These are phyloP conservation scores for Rutpela maculata DNA, from an alignment of 2,888 invertebrate species.

Conservation along the genomic window DNA sequence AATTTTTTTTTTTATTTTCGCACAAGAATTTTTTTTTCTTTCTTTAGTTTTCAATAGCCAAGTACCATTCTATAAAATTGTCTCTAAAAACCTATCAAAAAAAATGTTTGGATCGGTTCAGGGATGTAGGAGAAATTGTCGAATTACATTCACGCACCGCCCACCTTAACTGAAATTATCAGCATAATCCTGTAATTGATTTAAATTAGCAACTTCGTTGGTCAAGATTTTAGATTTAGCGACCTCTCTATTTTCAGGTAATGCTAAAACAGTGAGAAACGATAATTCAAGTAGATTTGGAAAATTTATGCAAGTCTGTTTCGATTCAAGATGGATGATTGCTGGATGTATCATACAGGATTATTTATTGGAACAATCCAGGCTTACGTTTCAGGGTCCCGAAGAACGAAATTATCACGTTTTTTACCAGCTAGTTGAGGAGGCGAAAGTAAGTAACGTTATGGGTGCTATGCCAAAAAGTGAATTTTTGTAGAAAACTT, in stretches of 20 bases:
- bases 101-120: no score
- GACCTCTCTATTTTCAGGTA: slow-evolving; percentile 78
- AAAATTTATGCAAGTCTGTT: slow-evolving; percentile 96
- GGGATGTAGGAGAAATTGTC: no score
- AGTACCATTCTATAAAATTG: no score
- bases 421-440: slow-evolving; percentile 93
- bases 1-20: no score
- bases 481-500: not conserved
- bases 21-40: no score
- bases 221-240: not conserved
- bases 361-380: slow-evolving; percentile 91
- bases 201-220: not conserved
- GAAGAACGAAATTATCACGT: slow-evolving; percentile 94
- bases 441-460: slow-evolving; percentile 80
- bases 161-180: no score
- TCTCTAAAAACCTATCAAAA: no score
- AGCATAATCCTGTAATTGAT: not conserved
- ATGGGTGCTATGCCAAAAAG: not conserved
- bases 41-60: no score
- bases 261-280: slow-evolving; percentile 94
- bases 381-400: slow-evolving; percentile 92
- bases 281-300: slow-evolving; percentile 96
- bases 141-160: no score
- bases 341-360: slow-evolving; percentile 94
- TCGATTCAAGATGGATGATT: slow-evolving; percentile 92